These are phyloP conservation scores for Rhinolophus sinicus DNA, from an alignment of 2,113 vertebrate genomes.

Conservation along the genomic window DNA sequence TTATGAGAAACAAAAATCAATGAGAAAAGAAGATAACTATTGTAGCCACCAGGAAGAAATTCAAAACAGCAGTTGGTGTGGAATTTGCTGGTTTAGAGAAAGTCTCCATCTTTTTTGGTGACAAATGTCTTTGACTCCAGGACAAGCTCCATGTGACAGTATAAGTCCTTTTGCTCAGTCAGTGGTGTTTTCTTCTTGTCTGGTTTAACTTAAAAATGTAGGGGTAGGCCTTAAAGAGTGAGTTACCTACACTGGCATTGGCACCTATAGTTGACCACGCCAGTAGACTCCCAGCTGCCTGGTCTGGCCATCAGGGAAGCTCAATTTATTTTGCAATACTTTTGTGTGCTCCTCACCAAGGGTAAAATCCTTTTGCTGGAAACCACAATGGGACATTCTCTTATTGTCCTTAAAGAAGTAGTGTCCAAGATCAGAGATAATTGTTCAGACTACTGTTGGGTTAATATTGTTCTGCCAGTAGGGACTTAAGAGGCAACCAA, in stretches of 20 bases:
- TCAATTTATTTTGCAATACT: background rate
- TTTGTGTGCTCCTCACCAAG: background rate
- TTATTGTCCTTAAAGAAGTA: background rate
- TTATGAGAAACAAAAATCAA: conserved; percentile 47
- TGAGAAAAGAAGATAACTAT: background rate
- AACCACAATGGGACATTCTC: background rate
- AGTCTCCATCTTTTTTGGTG: background rate
- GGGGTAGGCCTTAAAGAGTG: background rate
- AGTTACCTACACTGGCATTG: background rate
- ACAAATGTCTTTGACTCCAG: background rate
- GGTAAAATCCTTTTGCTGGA: background rate
- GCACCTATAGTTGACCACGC: background rate
- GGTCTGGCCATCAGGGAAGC: background rate
- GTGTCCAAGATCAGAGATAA: background rate
- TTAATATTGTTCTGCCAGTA: background rate
- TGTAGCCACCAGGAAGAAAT: background rate
- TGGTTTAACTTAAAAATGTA: background rate
- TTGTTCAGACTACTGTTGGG: background rate
- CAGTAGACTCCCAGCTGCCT: background rate
- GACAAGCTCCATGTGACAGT: background rate
- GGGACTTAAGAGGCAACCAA: background rate
- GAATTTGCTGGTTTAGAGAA: background rate
- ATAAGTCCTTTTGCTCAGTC: background rate
- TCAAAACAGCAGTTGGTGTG: conserved; percentile 12
- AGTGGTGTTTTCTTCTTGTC: background rate